Evolutionary conservation across 1,140 invertebrate genomes (phyloP), one percentile per base, ranked within the genome.

Genomic region (Belonocnema kinseyi): DNA sequence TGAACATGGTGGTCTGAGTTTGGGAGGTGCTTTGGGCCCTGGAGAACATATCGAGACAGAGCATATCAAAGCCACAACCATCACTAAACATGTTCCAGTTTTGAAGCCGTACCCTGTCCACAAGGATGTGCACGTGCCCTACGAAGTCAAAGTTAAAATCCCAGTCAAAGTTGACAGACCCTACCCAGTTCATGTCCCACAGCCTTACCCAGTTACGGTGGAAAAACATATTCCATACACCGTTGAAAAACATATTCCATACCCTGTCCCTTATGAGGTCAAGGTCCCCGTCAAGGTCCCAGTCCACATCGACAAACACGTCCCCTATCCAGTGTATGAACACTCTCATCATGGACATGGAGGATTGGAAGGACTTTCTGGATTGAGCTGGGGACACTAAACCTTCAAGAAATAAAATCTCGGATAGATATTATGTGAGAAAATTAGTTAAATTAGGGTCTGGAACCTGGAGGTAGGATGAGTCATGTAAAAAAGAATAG

Each of bases 171-270:
- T 91, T 73, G 93, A 93, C 77, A 90, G 91, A 54, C 93, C 91
- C 58, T 93, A 90, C 84, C 93, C 92, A 78, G 93, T 91, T 76
- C 92, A 90, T 82, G 93, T 91, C 66, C 91, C 88, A 26, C 91
- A 92, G 79, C 92, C 93, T 1, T 93, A 93, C 79, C 93, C 93
- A 12, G 93, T 93, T 0, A 91, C 93, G n/a, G 90, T 94, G 4
- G 91, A 92, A 16, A 93, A 93, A 85, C 93, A 92, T 81, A 90
- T 93, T 10, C 93, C 93, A 0, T 91, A 91, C 52, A 87, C 91
- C 16, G 93, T 93, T 7, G 90, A 90, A 76, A 92, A 88, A 88
- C 92, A 56, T 82, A 11, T n/a, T 19, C 40, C 40, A 11, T 46
- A 46, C 7, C 8, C 40, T 11, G 92, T 89, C 87, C 93, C 82